These are phyloP conservation scores for Oscheius sp. DNA, from an alignment of 2,888 invertebrate species.

Conservation along the genomic window DNA sequence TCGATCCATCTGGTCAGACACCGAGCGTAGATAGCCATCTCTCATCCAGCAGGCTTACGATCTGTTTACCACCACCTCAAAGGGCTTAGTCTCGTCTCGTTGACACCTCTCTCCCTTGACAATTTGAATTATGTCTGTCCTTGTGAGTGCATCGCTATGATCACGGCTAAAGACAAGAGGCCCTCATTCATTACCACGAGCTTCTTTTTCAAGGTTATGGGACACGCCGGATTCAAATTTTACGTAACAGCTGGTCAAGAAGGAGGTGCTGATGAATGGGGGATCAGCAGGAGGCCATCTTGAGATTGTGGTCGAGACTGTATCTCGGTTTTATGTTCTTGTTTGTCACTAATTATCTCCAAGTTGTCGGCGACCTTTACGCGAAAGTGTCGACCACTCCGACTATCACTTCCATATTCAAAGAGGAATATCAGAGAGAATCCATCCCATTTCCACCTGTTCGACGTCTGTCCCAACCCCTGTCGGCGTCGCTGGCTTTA, in stretches of 20 bases:
- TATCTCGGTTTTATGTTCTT: conserved; percentile 28
- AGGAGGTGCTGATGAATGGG: background rate
- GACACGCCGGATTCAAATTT: conserved; percentile 18
- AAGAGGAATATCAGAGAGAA: background rate
- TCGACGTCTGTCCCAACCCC: background rate
- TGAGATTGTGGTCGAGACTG: background rate
- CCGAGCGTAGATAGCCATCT: conserved; percentile 20
- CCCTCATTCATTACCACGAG: background rate
- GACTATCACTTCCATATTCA: background rate
- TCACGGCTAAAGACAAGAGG: background rate
- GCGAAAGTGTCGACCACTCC: background rate
- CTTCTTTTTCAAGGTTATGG: background rate
- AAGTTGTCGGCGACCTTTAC: background rate
- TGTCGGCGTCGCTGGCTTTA: conserved; percentile 2
- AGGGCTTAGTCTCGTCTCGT: background rate
- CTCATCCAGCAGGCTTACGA: conserved; percentile 25
- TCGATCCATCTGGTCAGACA: conserved; percentile 23
- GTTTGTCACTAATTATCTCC: conserved; percentile 34
- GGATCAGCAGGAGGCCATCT: background rate
- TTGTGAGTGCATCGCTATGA: background rate
- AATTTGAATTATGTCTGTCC: background rate
- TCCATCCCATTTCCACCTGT: conserved; percentile 3
- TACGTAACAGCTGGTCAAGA: conserved; percentile 23
- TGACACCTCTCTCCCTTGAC: background rate
- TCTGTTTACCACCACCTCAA: conserved; percentile 24